phyloP scores from a whole-genome alignment of 2,888 invertebrate species.

The Uropetala carovei region DNA sequence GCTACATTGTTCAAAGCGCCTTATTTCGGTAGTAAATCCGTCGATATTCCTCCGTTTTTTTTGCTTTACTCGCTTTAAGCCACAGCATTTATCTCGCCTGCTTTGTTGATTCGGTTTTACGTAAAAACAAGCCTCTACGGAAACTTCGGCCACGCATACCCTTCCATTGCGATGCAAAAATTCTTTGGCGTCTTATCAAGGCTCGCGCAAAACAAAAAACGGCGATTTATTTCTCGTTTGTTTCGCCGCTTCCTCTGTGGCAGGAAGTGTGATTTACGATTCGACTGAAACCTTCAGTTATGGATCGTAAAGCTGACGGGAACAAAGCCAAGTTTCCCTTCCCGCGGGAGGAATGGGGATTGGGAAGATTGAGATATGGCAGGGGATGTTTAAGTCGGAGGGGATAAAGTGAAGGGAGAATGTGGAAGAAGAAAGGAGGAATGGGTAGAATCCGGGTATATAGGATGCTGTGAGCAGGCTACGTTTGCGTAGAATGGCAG shows the following conservation, averaged over 20 bases:
- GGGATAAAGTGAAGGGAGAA: not conserved
- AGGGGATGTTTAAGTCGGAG: not conserved
- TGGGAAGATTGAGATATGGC: not conserved
- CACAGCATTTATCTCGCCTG: too few relatives aligned
- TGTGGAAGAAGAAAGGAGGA: not conserved
- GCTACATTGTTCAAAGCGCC: too few relatives aligned
- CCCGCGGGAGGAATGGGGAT: not conserved
- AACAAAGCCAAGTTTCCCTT: not conserved
- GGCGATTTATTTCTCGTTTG: not conserved
- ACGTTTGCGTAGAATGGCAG: not conserved
- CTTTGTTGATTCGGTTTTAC: too few relatives aligned
- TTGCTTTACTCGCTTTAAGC: too few relatives aligned
- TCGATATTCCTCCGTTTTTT: too few relatives aligned
- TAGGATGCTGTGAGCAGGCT: not conserved
- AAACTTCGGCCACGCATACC: too few relatives aligned
- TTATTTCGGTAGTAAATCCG: too few relatives aligned
- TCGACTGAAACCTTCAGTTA: slow-evolving; percentile 7
- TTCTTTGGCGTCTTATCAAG: too few relatives aligned
- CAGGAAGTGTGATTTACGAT: slow-evolving; percentile 33
- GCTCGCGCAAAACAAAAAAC: too few relatives aligned
- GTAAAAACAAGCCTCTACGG: too few relatives aligned
- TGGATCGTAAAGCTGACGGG: slow-evolving; percentile 11
- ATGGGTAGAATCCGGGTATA: not conserved
- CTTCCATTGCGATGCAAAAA: too few relatives aligned
- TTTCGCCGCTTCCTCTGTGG: not conserved